Percentiles rank a stretch among this genome's conserved stretches.
Conservation (phyloP, 2,888 invertebrate genomes). For the Elaeidobius kamerunicus region DNA sequence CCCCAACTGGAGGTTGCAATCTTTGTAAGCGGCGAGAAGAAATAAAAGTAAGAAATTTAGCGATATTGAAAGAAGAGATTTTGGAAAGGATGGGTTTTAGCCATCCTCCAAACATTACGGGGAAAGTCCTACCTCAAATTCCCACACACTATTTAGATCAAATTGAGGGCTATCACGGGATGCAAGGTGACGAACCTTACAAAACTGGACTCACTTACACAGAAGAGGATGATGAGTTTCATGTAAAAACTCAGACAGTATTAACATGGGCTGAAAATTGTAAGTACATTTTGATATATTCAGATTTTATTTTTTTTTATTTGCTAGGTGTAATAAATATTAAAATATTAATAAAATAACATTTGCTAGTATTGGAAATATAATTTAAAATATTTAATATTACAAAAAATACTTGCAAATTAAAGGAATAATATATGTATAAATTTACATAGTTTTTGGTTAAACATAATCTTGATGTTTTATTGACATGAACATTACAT, state of each 20-base stretch:
- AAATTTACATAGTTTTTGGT: too few species aligned
- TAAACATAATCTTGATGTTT: too few species aligned
- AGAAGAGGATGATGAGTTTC: constrained; percentile 64
- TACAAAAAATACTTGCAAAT: too few species aligned
- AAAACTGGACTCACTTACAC: constrained; percentile 52
- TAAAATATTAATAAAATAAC: too few species aligned
- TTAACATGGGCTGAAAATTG: constrained; percentile 62
- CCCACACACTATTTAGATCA: constrained; percentile 49
- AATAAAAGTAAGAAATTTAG: constrained; percentile 55
- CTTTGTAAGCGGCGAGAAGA: constrained; percentile 57
- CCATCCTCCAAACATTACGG: constrained; percentile 57
- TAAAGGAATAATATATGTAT: too few species aligned
- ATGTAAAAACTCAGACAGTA: constrained; percentile 65
- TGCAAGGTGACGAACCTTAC: constrained; percentile 52
- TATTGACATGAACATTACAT: too few species aligned
- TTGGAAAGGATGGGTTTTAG: constrained; percentile 58
- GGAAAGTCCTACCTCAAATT: constrained; percentile 55
- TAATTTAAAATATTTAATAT: too few species aligned
- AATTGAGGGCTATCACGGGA: constrained; percentile 45
- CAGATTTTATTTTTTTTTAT: too few species aligned
- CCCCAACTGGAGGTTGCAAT: constrained; percentile 47
- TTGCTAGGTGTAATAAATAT: too few species aligned
- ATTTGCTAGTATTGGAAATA: too few species aligned
- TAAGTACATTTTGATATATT: constrained; percentile 45
- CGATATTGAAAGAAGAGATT: constrained; percentile 60